Percentiles rank a stretch among this genome's conserved stretches.
phyloP scores from a whole-genome alignment of 2,797 vertebrate species.

The Hippoglossus hippoglossus region DNA sequence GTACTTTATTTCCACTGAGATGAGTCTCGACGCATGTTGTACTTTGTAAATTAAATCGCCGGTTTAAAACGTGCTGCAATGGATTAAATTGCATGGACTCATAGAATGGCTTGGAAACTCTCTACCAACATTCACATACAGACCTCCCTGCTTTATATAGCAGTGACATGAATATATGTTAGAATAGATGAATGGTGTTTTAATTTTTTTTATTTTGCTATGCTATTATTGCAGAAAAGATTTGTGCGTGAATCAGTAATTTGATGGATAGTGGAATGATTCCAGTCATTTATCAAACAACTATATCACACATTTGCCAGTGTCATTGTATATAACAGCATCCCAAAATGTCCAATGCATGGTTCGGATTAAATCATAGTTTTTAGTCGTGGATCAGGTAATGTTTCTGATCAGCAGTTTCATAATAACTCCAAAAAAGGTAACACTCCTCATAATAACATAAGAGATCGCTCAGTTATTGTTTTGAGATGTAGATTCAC shows the following conservation, averaged over 20 bases:
- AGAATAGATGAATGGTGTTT: not conserved
- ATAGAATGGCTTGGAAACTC: too few relatives aligned
- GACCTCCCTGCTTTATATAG: too few relatives aligned
- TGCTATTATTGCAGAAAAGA: not conserved
- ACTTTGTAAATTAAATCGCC: not conserved
- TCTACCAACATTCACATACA: too few relatives aligned
- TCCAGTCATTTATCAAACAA: not conserved
- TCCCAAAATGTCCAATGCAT: not conserved
- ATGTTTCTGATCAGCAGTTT: too few relatives aligned
- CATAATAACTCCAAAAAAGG: too few relatives aligned
- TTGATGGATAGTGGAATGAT: not conserved
- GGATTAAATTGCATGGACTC: not conserved
- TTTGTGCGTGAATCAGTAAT: not conserved
- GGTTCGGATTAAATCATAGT: too few relatives aligned
- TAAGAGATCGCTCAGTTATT: too few relatives aligned
- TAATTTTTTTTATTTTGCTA: not conserved
- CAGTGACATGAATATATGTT: not conserved
- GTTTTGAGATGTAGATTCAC: too few relatives aligned
- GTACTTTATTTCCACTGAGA: conserved; percentile 6
- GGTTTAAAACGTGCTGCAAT: not conserved
- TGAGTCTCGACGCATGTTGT: not conserved
- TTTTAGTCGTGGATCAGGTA: too few relatives aligned
- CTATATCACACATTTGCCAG: not conserved
- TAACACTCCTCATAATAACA: too few relatives aligned
- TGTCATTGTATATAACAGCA: not conserved